Conservation (phyloP, 2,888 invertebrate species). For the Dryobota labecula region DNA sequence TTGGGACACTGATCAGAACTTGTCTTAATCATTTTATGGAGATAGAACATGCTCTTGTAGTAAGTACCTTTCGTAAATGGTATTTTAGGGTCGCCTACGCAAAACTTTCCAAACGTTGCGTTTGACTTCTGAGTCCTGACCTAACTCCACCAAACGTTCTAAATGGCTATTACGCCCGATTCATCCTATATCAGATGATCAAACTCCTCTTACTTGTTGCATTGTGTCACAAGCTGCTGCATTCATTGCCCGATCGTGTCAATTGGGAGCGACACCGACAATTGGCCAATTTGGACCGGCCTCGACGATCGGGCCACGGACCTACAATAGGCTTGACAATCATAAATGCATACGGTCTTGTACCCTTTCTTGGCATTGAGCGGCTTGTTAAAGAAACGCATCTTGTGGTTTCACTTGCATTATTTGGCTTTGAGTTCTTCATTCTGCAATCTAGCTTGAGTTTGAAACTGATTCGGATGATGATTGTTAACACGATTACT, state of each 20-base stretch:
- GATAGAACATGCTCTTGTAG: neutral
- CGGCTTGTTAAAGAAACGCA: slow-evolving; percentile 12
- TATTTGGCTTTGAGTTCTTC: slow-evolving; percentile 1
- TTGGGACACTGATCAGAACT: slow-evolving; percentile 4
- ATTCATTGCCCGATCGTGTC: slow-evolving; percentile 72
- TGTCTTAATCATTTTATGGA: slow-evolving; percentile 5
- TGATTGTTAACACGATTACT: neutral
- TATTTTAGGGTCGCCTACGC: slow-evolving; percentile 37
- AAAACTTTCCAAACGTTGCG: neutral
- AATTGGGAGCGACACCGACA: slow-evolving; percentile 80
- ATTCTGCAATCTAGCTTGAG: slow-evolving; percentile 1
- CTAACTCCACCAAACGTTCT: slow-evolving; percentile 18
- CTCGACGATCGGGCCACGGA: slow-evolving; percentile 54
- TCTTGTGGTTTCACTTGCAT: slow-evolving; percentile 19
- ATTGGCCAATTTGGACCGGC: slow-evolving; percentile 80
- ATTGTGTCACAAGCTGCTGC: slow-evolving; percentile 55
- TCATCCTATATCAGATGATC: slow-evolving; percentile 26
- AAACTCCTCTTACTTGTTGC: slow-evolving; percentile 44
- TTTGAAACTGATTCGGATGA: neutral
- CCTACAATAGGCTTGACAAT: slow-evolving; percentile 52
- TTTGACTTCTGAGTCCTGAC: neutral
- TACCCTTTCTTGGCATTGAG: slow-evolving; percentile 39
- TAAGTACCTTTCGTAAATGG: neutral
- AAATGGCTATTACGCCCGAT: slow-evolving; percentile 9
- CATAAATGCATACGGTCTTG: slow-evolving; percentile 47